Evolutionary conservation across 2,113 vertebrate genomes (phyloP), one percentile per base, ranked within the genome.

Genomic region (Gobius niger): DNA sequence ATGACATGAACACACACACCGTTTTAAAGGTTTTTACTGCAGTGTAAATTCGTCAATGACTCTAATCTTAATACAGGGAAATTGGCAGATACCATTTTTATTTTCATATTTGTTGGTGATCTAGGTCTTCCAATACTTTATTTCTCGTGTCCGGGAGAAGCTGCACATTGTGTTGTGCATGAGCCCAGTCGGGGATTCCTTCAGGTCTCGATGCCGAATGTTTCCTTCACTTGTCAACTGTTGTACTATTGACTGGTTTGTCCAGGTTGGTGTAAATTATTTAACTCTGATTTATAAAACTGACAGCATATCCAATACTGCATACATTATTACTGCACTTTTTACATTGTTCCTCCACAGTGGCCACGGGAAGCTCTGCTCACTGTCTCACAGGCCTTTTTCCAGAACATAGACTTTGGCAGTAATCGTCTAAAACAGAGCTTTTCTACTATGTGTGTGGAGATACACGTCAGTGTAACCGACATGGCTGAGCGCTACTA

Each of bases 231-330:
- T 95, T 34, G 94, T 95, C 73, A 95, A 95, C 78, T 94, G 91
- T 87, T 95, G 94, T 53, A 93, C 93, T 65, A 95, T 95, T 49
- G 93, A 96, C 81, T 96, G 93, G 93, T 95, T 96, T 88, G 93
- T 95, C 47, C 90, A 93, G 93, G 93, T 96, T 54, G 54, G 89
- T 42, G 47, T 1, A 62, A 7, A 53, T 50, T 57, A 53, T 50
- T 57, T 24, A 54, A 19, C 18, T 34, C 24, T 34, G 2, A 3
- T 34, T 34, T 34, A 34, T 19, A 24, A 10, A 54, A 11, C 18
- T 54, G 51, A n/a, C 18, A 16, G 16, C 8, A 52, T 52, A 9
- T 6, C 19, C 5, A 24, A 11, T 54, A 24, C 10, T 24, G 2
- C 24, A 19, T 52, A 19, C 51, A 52, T 18, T 34, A 54, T 12